These are phyloP conservation scores for Gonioctena quinquepunctata DNA, from an alignment of 1,140 invertebrate genomes.

Conservation along the genomic window DNA sequence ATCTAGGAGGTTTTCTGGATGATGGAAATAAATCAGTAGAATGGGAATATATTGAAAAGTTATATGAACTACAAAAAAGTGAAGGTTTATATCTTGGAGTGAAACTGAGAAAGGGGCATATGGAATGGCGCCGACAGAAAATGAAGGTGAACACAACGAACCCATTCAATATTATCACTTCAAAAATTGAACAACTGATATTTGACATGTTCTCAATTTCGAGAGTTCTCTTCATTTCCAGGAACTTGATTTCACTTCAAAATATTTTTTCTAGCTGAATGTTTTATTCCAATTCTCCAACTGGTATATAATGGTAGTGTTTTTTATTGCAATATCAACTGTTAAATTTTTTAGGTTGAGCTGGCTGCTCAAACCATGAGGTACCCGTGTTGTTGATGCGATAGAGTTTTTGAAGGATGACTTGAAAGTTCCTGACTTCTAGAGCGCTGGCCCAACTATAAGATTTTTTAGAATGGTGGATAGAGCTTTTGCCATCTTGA, in stretches of 20 bases:
- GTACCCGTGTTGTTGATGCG: conserved; percentile 31
- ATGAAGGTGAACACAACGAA: conserved; percentile 14
- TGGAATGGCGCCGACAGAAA: conserved; percentile 1
- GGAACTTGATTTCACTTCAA: too few species aligned
- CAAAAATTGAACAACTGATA: neutral
- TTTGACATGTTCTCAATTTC: too few species aligned
- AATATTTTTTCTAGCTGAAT: too few species aligned
- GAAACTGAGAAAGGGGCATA: conserved; percentile 3
- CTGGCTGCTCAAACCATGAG: conserved; percentile 38
- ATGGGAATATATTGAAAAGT: neutral
- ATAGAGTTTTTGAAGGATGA: conserved; percentile 22
- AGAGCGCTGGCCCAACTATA: conserved; percentile 24
- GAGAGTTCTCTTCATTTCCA: too few species aligned
- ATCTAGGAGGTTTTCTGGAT: neutral
- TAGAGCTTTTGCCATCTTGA: conserved; percentile 40
- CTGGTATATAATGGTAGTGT: too few species aligned
- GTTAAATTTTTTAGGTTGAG: conserved; percentile 24
- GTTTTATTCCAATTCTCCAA: too few species aligned
- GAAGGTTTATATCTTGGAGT: neutral
- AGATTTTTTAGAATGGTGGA: conserved; percentile 34
- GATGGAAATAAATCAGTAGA: neutral
- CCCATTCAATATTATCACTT: neutral
- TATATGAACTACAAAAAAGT: conserved; percentile 3
- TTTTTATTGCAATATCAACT: too few species aligned
- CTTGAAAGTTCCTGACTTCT: conserved; percentile 23